phyloP scores from a whole-genome alignment of 1,140 invertebrate species.

The Frieseomelitta varia region DNA sequence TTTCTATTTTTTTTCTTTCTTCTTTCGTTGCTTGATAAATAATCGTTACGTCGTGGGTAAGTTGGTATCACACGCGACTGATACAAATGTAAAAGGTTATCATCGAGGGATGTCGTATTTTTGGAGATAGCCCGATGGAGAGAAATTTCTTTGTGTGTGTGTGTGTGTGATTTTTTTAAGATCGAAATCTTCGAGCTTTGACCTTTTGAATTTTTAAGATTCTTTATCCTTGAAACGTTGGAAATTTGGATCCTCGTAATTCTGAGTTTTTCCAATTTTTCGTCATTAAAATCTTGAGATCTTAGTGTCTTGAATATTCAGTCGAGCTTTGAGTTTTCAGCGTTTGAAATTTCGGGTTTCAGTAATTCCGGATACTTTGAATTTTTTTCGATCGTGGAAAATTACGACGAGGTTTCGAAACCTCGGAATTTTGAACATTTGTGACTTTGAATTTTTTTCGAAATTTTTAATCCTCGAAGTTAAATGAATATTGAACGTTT shows the following conservation, averaged over 20 bases:
- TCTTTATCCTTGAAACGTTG: background rate
- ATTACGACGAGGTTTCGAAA: too few species aligned
- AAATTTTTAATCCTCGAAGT: too few species aligned
- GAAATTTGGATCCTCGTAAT: background rate
- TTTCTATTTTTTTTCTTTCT: too few species aligned
- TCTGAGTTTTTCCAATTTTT: background rate
- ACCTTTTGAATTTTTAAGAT: background rate
- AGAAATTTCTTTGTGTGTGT: too few species aligned
- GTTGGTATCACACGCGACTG: background rate
- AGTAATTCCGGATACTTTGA: accelerated
- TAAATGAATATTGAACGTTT: background rate
- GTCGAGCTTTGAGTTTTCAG: too few species aligned
- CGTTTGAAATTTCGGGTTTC: background rate
- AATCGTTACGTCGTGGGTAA: background rate
- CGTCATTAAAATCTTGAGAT: too few species aligned
- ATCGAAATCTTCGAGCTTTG: too few species aligned
- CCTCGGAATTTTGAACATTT: background rate
- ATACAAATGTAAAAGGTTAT: background rate
- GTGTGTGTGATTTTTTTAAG: too few species aligned
- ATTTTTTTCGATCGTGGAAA: background rate
- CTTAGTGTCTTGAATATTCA: too few species aligned
- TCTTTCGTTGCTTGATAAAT: slow-evolving; percentile 10
- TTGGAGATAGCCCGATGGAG: background rate
- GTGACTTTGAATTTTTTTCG: background rate
- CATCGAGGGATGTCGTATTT: too few species aligned